Evolutionary conservation across 2,113 vertebrate genomes (phyloP), one percentile per base, ranked within the genome.

Genomic region (Onychostoma macrolepis): DNA sequence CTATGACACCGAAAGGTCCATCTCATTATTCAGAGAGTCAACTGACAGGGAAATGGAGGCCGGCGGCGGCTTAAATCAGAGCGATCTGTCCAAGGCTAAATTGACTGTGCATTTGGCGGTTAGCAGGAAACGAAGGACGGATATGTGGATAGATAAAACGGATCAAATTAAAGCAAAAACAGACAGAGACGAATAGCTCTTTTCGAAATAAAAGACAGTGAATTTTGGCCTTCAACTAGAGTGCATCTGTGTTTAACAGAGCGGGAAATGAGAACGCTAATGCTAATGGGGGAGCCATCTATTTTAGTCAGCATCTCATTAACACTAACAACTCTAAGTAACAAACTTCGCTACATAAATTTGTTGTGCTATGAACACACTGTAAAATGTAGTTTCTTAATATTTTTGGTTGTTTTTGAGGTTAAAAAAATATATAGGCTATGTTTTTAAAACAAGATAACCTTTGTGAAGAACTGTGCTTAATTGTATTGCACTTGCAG

Each of bases 11-110:
- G 50, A 67, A 79, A 50, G 63, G 78, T 43, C 76, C 9, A 19
- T 63, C 85, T 87, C 69, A 87, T 87, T 86, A 83, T 79, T 80
- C 86, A 69, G 43, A 53, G 58, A 87, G 56, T 45, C 65, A 83
- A 85, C 83, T 33, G 79, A 81, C 63, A 45, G 72, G 61, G 74
- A 80, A 80, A 85, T 41, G 3, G 63, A 74, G 33, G 50, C 30
- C 28, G 45, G 17, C 21, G 21, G 58, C 15, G 12, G 45, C 26
- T 43, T 72, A 61, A 58, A 78, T 30, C 76, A 53, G 43, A 78
- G 9, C 7, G 17, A 74, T 71, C 48, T 28, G 48, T 48, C 50
- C 19, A 12, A 33, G 6, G 43, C 41, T 36, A 45, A 45, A 82
- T 30, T 83, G 63, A 71, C 80, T 65, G 33, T 30, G 77, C 65